These are phyloP conservation scores for Odontamblyopus lacepedii DNA, from an alignment of 2,797 vertebrate genomes.

Conservation along the genomic window DNA sequence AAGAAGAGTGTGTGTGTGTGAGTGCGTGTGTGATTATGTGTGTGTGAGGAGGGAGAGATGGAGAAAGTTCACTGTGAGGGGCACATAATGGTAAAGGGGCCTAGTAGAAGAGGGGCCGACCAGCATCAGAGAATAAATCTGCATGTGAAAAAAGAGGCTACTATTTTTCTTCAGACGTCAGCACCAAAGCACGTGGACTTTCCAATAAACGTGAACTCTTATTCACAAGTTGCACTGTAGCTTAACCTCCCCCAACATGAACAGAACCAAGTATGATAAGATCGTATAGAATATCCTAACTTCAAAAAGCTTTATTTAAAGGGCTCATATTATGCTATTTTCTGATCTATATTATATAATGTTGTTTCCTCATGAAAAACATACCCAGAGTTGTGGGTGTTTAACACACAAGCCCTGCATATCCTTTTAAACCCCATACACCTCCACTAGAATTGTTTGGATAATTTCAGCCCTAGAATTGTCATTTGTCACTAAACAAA, in stretches of 20 bases:
- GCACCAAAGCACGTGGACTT: conserved; percentile 31
- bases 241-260: neutral
- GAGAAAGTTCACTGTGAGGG: conserved; percentile 47
- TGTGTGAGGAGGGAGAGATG: conserved; percentile 29
- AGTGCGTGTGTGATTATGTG: conserved; percentile 36
- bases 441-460: no score
- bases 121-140: conserved; percentile 62
- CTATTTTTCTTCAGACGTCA: conserved; percentile 49
- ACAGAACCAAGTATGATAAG: neutral
- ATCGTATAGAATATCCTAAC: neutral
- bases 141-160: conserved; percentile 63
- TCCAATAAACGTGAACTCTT: conserved; percentile 19
- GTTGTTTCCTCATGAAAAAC: no score
- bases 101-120: conserved; percentile 49
- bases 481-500: no score
- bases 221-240: neutral
- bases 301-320: neutral
- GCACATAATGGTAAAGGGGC: conserved; percentile 52
- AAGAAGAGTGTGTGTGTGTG: conserved; percentile 40
- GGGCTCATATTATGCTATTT: no score
- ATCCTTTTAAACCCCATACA: no score
- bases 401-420: no score
- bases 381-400: no score
- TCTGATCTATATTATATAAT: no score
- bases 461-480: no score